These are phyloP conservation scores for Aphelenchoides besseyi DNA, from an alignment of 1,140 invertebrate species.

Conservation along the genomic window DNA sequence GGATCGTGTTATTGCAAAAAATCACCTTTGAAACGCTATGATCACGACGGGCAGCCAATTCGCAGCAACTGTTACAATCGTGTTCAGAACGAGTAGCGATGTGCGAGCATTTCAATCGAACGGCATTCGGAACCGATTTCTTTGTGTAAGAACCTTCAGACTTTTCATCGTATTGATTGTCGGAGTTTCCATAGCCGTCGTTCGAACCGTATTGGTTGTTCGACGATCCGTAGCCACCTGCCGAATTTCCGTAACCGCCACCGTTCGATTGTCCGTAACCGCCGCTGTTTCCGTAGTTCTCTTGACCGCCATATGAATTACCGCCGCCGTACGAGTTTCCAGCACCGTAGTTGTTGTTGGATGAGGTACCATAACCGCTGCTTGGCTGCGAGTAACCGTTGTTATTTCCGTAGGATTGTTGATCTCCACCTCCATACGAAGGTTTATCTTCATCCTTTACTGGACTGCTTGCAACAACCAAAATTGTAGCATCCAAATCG, in stretches of 20 bases:
- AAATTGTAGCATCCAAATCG: constrained; percentile 25
- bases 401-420: background rate
- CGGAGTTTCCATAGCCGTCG: background rate
- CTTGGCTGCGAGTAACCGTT: background rate
- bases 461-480: constrained; percentile 15
- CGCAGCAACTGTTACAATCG: constrained; percentile 24
- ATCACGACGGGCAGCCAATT: constrained; percentile 27
- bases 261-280: background rate
- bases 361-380: background rate
- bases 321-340: constrained; percentile 12
- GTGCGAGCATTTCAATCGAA: constrained; percentile 24
- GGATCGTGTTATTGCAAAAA: background rate
- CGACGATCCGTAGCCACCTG: background rate
- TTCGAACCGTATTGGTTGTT: background rate
- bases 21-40: constrained; percentile 18
- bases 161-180: background rate
- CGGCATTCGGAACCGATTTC: constrained; percentile 19
- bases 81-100: constrained; percentile 12
- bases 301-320: background rate
- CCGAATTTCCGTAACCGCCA: background rate
- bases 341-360: no score
- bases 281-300: background rate
- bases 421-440: background rate
- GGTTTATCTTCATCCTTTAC: background rate
- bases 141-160: background rate